phyloP scores from a whole-genome alignment of 1,140 invertebrate genomes.

The Philotrypesis tridentata region DNA sequence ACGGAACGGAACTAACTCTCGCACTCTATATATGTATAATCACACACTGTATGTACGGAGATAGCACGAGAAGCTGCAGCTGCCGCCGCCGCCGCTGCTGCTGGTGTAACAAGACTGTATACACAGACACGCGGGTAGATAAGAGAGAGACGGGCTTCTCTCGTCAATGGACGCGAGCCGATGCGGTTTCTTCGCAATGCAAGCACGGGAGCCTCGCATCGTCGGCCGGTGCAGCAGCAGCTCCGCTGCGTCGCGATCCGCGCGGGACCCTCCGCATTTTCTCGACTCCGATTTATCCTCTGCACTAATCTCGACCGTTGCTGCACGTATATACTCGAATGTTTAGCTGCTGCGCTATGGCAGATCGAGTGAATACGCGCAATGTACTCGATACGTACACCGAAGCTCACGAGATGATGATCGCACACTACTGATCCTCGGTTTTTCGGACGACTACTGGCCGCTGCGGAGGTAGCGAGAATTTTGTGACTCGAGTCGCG shows the following conservation, averaged over 20 bases:
- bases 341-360: too few species aligned
- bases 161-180: slow-evolving; percentile 18
- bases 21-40: not conserved
- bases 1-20: not conserved
- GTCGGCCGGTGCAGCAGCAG: slow-evolving; percentile 22
- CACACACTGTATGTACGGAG: not conserved
- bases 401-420: not conserved
- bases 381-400: too few species aligned
- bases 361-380: too few species aligned
- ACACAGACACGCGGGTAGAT: not conserved
- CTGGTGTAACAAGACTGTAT: not conserved
- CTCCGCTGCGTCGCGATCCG: not conserved
- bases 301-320: not conserved
- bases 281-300: not conserved
- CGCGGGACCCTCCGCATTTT: slow-evolving; percentile 28
- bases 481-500: too few species aligned
- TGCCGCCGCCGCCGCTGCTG: too few species aligned
- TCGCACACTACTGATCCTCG: too few species aligned
- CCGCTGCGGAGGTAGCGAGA: too few species aligned
- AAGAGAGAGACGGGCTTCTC: not conserved
- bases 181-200: not conserved
- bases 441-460: slow-evolving; percentile 29
- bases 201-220: not conserved
- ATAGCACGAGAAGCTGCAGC: not conserved
- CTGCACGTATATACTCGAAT: too few species aligned